Conservation (phyloP, 2,113 vertebrate species). For the Prunella himalayana region DNA sequence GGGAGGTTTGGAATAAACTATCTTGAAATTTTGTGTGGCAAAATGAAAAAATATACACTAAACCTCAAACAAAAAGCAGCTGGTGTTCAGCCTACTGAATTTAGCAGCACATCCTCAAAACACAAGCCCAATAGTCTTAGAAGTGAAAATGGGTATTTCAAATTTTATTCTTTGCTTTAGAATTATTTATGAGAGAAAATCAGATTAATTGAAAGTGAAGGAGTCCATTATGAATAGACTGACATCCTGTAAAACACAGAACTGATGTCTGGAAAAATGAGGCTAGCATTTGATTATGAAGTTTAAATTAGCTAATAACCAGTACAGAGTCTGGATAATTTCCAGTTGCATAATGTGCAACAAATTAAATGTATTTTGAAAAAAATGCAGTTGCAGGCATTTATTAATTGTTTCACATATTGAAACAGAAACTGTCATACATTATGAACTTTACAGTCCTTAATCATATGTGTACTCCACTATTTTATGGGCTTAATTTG, state of each 20-base stretch:
- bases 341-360: constrained; percentile 24
- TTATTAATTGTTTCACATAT: constrained; percentile 8
- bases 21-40: background rate
- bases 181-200: constrained; percentile 24
- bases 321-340: constrained; percentile 27
- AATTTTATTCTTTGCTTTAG: background rate
- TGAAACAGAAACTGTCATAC: constrained; percentile 9
- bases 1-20: background rate
- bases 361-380: constrained; percentile 17
- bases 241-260: background rate
- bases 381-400: background rate
- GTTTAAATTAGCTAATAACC: constrained; percentile 46
- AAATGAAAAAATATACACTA: background rate
- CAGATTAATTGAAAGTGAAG: constrained; percentile 18
- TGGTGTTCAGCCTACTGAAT: background rate
- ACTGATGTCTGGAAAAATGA: background rate
- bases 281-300: constrained; percentile 17
- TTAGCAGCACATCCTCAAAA: background rate
- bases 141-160: background rate
- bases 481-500: constrained; percentile 26
- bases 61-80: background rate
- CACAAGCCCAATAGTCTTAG: background rate
- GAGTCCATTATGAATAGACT: background rate
- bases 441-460: constrained; percentile 1
- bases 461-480: constrained; percentile 9